A percentile compares a stretch with the other conserved stretches of the same genome.
These are phyloP conservation scores for Thamnophis sirtalis DNA, from an alignment of 2,113 vertebrate species.

Conservation along the genomic window DNA sequence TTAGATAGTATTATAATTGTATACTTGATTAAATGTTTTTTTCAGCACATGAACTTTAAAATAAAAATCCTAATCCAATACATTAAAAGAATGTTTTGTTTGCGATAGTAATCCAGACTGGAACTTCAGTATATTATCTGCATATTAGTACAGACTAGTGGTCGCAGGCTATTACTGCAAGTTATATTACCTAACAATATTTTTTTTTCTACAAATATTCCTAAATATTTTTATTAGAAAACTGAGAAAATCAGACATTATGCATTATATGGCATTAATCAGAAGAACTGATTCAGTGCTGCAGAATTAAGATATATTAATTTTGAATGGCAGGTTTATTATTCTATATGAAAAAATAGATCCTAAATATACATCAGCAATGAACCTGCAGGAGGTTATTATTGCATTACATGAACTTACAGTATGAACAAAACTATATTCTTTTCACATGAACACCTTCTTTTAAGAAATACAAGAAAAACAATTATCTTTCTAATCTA, in stretches of 20 bases:
- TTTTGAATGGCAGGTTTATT: not conserved
- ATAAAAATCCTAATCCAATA: not conserved
- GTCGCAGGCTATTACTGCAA: conserved; percentile 42
- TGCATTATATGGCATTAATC: not conserved
- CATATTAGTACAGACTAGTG: conserved; percentile 60
- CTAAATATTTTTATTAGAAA: not conserved
- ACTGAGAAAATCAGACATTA: not conserved
- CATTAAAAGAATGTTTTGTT: not conserved
- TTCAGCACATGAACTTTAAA: not conserved
- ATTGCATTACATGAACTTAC: not conserved
- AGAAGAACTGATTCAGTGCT: not conserved
- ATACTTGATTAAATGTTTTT: not conserved
- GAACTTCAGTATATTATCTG: conserved; percentile 26
- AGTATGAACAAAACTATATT: not conserved
- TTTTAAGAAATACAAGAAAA: not conserved
- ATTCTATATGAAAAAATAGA: not conserved
- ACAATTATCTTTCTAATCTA: not conserved
- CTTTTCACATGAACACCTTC: not conserved
- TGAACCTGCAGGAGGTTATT: not conserved
- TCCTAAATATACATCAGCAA: not conserved
- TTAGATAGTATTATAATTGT: not conserved
- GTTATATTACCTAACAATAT: not conserved
- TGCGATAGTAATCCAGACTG: not conserved
- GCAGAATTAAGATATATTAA: not conserved
- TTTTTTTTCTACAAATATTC: not conserved